Percentiles rank a stretch among this genome's conserved stretches.
Evolutionary conservation across 1,140 invertebrate species (phyloP).

Genomic region (Plodia interpunctella): DNA sequence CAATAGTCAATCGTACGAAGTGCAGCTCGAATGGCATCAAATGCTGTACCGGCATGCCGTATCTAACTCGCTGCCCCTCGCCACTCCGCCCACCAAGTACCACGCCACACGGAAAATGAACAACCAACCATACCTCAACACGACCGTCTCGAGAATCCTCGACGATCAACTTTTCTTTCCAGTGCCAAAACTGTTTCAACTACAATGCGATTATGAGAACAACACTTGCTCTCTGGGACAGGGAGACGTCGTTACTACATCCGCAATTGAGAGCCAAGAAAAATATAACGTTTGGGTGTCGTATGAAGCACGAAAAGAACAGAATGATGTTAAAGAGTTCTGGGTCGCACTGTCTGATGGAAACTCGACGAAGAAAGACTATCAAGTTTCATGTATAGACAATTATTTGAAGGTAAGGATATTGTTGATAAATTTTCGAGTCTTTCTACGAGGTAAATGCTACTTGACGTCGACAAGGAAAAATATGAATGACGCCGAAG

Average conservation of each 20-base stretch:
- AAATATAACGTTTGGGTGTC: constrained; percentile 44
- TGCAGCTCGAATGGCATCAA: constrained; percentile 69
- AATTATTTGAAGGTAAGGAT: constrained; percentile 40
- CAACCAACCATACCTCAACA: constrained; percentile 79
- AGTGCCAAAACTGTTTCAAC: constrained; percentile 61
- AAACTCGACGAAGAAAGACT: constrained; percentile 38
- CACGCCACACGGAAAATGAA: constrained; percentile 77
- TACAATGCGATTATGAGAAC: constrained; percentile 47
- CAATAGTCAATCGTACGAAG: constrained; percentile 74
- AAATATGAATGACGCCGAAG: too few species aligned
- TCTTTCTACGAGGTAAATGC: too few species aligned
- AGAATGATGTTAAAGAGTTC: constrained; percentile 40
- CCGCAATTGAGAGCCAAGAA: constrained; percentile 19
- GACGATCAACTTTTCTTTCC: constrained; percentile 80
- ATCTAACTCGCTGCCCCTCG: constrained; percentile 49
- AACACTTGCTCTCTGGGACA: constrained; percentile 50
- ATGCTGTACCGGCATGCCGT: constrained; percentile 59
- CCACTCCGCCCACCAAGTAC: constrained; percentile 69
- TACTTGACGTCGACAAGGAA: too few species aligned
- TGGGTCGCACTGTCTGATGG: constrained; percentile 40
- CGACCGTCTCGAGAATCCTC: constrained; percentile 77
- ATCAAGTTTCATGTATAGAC: constrained; percentile 48
- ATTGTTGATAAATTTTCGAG: neutral
- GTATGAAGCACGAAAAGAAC: constrained; percentile 36
- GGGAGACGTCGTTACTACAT: constrained; percentile 28